Percentiles rank a stretch among this genome's conserved stretches.
Conservation (phyloP, 2,113 vertebrate species). For the Urocynchramus pylzowi region DNA sequence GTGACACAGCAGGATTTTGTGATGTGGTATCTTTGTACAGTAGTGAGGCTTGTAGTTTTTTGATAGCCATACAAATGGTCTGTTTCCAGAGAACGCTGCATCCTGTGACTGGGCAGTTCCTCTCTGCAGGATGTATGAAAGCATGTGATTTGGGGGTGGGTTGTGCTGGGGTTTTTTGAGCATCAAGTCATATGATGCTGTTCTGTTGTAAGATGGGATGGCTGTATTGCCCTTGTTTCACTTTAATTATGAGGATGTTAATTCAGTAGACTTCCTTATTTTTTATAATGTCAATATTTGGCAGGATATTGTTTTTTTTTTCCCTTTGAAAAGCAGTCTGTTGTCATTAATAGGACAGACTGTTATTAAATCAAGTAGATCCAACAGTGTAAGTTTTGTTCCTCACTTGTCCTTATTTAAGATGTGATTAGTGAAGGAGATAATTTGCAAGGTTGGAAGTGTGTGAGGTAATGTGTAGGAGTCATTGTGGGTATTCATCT, state of each 20-base stretch:
- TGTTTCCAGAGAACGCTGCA: neutral
- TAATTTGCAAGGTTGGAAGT: neutral
- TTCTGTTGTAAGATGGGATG: constrained; percentile 15
- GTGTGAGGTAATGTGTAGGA: neutral
- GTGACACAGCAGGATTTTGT: neutral
- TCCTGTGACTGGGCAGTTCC: constrained; percentile 21
- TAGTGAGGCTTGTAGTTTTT: neutral
- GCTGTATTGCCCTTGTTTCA: constrained; percentile 1
- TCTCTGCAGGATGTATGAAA: constrained; percentile 41
- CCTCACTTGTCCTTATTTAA: neutral
- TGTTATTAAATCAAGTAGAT: neutral
- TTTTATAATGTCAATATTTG: neutral
- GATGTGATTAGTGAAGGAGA: neutral
- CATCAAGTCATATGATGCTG: constrained; percentile 13
- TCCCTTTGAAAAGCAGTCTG: neutral
- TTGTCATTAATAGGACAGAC: neutral
- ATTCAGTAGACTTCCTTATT: constrained; percentile 27
- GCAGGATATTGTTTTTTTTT: neutral
- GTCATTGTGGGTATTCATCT: neutral
- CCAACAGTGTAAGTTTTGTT: neutral
- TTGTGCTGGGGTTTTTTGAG: neutral
- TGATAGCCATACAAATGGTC: neutral
- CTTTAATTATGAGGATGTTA: neutral
- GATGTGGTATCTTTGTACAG: neutral
- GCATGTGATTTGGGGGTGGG: neutral